Base-by-base conservation (phyloP, 2,797 vertebrate genomes). In the Sebastes oblongus region DNA sequence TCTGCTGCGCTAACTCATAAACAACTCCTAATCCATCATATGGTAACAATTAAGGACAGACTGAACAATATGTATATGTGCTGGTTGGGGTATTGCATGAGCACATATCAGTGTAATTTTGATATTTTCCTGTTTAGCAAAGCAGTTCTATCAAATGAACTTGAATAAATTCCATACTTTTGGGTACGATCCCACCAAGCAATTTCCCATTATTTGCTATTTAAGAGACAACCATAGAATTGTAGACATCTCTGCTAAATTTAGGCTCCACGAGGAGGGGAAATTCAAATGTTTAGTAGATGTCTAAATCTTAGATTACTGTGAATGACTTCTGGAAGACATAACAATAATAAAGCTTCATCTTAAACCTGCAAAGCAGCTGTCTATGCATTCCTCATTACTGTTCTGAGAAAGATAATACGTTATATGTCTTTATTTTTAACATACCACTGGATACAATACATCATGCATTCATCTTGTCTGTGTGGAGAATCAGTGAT, bases 1-100 rank as follows among this genome's bases (percentile, higher is more conserved):
- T 83, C 72, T 88, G 76, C 84, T 75, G 72, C 14, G 32, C 56
- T 60, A 76, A 75, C 75, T 81, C 81, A 83, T 86, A 86, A 88
- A 88, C 82, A 90, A 81, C 78, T 83, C 52, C 68, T 77, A 66
- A 76, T 81, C 67, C 46, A 71, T 88, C 75, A 69, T 73, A 84
- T 88, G 81, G 80, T 70, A 77, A 80, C 79, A 80, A 83, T 86
- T 88, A 84, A 54, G 50, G 73, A 70, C 50, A 60, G 27, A 39
- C 10, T 52, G 32, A 74, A 61, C 20, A 72, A 59, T 76, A 65
- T 62, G 56, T 72, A 39, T 75, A 3, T 77, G n/a, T 66, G 27
- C 9, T 58, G 10, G 58, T 46, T 46, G 14, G 29, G 30, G 52
- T 61, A 27, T 50, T 27, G 13, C 25, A 68, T 74, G 1, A 32